Evolutionary conservation across 1,140 invertebrate genomes (phyloP).

Genomic region (Drosophila prosaltans): DNA sequence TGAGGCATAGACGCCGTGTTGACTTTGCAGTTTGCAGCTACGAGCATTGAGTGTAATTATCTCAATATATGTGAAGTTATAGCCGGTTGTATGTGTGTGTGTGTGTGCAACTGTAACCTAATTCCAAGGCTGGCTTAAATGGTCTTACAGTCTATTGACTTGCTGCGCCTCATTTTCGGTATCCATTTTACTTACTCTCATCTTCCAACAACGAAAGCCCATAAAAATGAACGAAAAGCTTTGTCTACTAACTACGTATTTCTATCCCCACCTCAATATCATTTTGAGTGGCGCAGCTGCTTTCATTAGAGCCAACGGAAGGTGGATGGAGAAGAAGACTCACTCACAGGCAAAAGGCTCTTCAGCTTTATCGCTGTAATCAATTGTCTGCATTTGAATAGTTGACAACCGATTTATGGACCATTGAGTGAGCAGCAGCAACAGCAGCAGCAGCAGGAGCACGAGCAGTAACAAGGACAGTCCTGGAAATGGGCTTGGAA

Average conservation of each 20-base stretch:
- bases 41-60: slow-evolving; percentile 53
- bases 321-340: slow-evolving; percentile 27
- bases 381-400: slow-evolving; percentile 82
- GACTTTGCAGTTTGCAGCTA: slow-evolving; percentile 64
- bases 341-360: slow-evolving; percentile 67
- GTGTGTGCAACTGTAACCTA: slow-evolving; percentile 57
- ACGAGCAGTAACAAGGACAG: slow-evolving; percentile 21
- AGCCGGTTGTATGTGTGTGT: neutral
- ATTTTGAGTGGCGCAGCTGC: slow-evolving; percentile 64
- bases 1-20: slow-evolving; percentile 44
- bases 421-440: slow-evolving; percentile 71
- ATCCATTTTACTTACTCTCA: slow-evolving; percentile 34
- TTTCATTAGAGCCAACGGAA: slow-evolving; percentile 63
- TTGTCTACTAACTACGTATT: slow-evolving; percentile 16
- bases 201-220: slow-evolving; percentile 48
- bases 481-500: slow-evolving; percentile 10
- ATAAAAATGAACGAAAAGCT: slow-evolving; percentile 19
- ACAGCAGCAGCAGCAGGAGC: slow-evolving; percentile 46
- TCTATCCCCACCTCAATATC: slow-evolving; percentile 14
- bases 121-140: slow-evolving; percentile 70
- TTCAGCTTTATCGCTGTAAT: slow-evolving; percentile 81
- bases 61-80: slow-evolving; percentile 8
- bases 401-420: slow-evolving; percentile 81
- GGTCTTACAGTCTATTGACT: slow-evolving; percentile 77
- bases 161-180: slow-evolving; percentile 52